phyloP scores from a whole-genome alignment of 1,140 invertebrate species.

The Saccostrea echinata region DNA sequence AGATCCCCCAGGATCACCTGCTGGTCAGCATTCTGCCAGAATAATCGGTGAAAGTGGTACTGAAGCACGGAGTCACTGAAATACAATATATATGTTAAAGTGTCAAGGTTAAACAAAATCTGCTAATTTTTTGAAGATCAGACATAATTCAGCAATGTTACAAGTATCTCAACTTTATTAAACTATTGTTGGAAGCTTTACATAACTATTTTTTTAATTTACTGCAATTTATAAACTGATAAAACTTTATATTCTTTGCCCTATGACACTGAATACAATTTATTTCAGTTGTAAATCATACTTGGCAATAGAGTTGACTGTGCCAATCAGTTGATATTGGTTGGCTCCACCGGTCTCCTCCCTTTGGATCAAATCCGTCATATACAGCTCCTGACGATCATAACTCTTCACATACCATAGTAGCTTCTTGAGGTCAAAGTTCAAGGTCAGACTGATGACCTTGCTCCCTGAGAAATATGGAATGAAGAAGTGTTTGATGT shows the following conservation, averaged over 20 bases:
- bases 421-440: slow-evolving; percentile 78
- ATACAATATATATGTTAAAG: not conserved
- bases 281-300: slow-evolving; percentile 49
- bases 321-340: slow-evolving; percentile 53
- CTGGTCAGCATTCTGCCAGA: slow-evolving; percentile 90
- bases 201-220: too few relatives aligned
- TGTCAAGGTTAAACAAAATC: not conserved
- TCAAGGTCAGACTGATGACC: slow-evolving; percentile 87
- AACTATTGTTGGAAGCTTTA: not conserved
- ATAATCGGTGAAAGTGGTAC: slow-evolving; percentile 88
- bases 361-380: slow-evolving; percentile 60
- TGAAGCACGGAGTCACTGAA: slow-evolving; percentile 81
- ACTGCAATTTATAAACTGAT: too few relatives aligned
- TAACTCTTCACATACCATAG: slow-evolving; percentile 70
- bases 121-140: too few relatives aligned
- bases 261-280: too few relatives aligned
- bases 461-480: slow-evolving; percentile 89
- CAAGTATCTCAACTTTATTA: not conserved
- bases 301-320: slow-evolving; percentile 67
- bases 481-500: slow-evolving; percentile 86
- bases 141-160: not conserved
- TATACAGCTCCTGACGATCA: slow-evolving; percentile 64
- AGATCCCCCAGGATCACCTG: slow-evolving; percentile 90
- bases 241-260: too few relatives aligned
- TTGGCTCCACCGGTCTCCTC: slow-evolving; percentile 27